phyloP scores from a whole-genome alignment of 2,888 invertebrate genomes.

The Belgica antarctica region DNA sequence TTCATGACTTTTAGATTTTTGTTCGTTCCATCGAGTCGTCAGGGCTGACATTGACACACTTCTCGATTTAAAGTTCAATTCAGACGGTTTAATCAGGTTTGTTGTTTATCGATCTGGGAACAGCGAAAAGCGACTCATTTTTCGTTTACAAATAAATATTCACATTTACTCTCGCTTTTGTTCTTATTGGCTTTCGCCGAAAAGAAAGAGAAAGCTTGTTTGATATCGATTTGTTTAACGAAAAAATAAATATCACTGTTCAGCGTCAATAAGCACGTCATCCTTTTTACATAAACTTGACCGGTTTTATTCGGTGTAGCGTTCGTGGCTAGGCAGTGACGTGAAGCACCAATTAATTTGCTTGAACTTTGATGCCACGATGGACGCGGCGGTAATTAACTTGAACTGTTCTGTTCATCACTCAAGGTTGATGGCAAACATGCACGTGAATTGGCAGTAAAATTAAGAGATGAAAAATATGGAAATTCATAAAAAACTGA shows the following conservation, averaged over 20 bases:
- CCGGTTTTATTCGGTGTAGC: slow-evolving; percentile 1
- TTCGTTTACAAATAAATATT: not conserved
- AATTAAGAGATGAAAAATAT: no score
- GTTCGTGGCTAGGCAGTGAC: slow-evolving; percentile 5
- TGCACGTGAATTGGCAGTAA: no score
- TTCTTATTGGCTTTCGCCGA: slow-evolving; percentile 17
- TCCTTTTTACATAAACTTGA: slow-evolving; percentile 29
- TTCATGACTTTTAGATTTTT: not conserved
- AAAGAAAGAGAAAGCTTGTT: slow-evolving; percentile 1
- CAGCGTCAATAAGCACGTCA: slow-evolving; percentile 35
- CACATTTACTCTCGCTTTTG: not conserved
- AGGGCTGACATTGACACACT: slow-evolving; percentile 7
- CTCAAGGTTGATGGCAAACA: no score
- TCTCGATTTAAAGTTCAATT: slow-evolving; percentile 3
- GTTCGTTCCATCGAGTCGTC: no score
- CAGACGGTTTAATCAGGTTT: slow-evolving; percentile 2
- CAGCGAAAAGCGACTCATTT: not conserved
- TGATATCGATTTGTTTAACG: slow-evolving; percentile 31
- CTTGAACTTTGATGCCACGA: no score
- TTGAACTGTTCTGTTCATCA: no score
- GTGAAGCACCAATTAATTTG: no score
- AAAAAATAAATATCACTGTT: slow-evolving; percentile 25
- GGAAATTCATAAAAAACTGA: no score
- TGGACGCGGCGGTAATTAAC: no score
- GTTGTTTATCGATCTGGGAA: slow-evolving; percentile 10